A percentile compares a stretch with the other conserved stretches of the same genome.
Conservation (phyloP, 1,140 invertebrate species). For the Drosophila kikkawai region DNA sequence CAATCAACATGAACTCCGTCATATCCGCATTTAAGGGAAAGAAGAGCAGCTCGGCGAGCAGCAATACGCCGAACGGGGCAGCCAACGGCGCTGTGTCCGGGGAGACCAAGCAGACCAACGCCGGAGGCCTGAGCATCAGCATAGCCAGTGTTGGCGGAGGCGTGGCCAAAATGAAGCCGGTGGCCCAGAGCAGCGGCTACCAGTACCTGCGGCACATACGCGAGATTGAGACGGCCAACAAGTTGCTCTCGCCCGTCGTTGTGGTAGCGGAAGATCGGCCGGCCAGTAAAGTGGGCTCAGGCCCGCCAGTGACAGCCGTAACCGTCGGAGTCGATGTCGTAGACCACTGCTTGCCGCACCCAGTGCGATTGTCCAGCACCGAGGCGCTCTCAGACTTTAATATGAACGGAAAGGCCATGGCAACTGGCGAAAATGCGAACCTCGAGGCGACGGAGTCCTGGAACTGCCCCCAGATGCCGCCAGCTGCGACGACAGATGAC, state of each 20-base stretch:
- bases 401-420: constrained; percentile 68
- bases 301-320: not conserved
- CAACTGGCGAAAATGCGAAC: constrained; percentile 67
- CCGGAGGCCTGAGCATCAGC: constrained; percentile 36
- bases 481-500: constrained; percentile 40
- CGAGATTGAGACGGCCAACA: constrained; percentile 82
- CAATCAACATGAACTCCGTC: constrained; percentile 82
- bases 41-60: constrained; percentile 50
- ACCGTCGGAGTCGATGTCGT: constrained; percentile 61
- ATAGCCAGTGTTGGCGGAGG: constrained; percentile 47
- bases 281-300: not conserved
- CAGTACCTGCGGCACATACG: constrained; percentile 83
- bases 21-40: constrained; percentile 84
- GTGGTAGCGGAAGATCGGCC: constrained; percentile 43
- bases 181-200: constrained; percentile 79
- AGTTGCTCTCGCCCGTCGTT: constrained; percentile 74
- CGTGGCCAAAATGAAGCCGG: constrained; percentile 62
- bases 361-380: constrained; percentile 56
- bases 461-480: constrained; percentile 14
- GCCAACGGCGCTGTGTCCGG: not conserved
- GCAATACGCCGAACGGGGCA: constrained; percentile 9
- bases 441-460: constrained; percentile 30
- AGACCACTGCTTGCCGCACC: constrained; percentile 66
- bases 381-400: constrained; percentile 69
- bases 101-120: constrained; percentile 35